phyloP scores from a whole-genome alignment of 2,888 invertebrate genomes.

The Patella caerulea region DNA sequence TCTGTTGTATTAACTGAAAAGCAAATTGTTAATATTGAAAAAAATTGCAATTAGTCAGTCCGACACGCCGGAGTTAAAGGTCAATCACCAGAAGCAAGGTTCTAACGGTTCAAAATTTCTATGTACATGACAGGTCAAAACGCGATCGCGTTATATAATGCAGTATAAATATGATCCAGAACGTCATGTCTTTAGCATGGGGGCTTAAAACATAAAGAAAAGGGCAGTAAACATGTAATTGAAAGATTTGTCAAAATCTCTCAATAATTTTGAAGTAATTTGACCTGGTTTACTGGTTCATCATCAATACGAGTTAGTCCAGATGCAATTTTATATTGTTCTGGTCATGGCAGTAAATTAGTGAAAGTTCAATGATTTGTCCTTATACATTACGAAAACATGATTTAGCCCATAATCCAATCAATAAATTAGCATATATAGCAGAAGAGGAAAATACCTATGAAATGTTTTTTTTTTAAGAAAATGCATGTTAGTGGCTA shows the following conservation, averaged over 20 bases:
- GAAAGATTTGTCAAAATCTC: neutral
- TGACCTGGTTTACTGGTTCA: conserved; percentile 12
- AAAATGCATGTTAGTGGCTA: conserved; percentile 17
- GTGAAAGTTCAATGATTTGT: conserved; percentile 25
- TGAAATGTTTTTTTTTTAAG: too few species aligned
- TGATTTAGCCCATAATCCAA: neutral
- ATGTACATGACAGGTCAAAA: neutral
- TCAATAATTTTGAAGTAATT: neutral
- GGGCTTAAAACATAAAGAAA: conserved; percentile 11
- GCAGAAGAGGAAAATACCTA: too few species aligned
- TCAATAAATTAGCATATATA: neutral
- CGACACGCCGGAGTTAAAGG: conserved; percentile 17
- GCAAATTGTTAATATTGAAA: conserved; percentile 12
- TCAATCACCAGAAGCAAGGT: conserved; percentile 17
- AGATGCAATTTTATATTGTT: conserved; percentile 26
- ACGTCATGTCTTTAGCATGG: too few species aligned
- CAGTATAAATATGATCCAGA: neutral
- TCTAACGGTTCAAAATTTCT: neutral
- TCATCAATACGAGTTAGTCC: conserved; percentile 20
- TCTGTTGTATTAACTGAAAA: too few species aligned
- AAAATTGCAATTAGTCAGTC: conserved; percentile 13
- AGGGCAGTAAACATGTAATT: conserved; percentile 6
- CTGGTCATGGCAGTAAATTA: conserved; percentile 19
- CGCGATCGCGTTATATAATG: conserved; percentile 4
- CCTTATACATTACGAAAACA: conserved; percentile 11